These are phyloP conservation scores for Hippolais icterina DNA, from an alignment of 2,113 vertebrate genomes.

Conservation along the genomic window DNA sequence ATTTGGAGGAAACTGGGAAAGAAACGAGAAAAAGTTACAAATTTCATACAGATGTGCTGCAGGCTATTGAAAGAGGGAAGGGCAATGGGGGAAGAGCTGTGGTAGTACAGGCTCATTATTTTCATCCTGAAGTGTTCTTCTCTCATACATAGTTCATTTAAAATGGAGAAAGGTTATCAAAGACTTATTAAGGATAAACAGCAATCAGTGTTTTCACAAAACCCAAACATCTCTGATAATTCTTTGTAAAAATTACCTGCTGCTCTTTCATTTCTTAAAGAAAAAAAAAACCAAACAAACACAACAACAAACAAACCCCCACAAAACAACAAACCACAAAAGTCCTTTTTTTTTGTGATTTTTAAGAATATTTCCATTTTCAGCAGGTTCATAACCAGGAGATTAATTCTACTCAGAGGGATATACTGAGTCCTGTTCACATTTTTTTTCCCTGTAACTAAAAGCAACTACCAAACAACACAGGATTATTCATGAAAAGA, in stretches of 20 bases:
- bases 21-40: not conserved
- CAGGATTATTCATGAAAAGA: not conserved
- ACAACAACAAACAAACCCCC: not conserved
- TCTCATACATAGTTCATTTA: not conserved
- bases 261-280: not conserved
- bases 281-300: not conserved
- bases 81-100: not conserved
- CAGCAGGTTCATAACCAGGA: not conserved
- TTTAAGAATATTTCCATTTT: not conserved
- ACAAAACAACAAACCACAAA: not conserved
- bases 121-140: not conserved
- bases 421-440: not conserved
- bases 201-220: not conserved
- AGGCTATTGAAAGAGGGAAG: not conserved
- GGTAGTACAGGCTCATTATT: not conserved
- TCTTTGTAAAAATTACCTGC: not conserved
- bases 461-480: not conserved
- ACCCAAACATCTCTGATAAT: fast-evolving
- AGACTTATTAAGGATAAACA: not conserved
- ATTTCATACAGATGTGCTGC: not conserved
- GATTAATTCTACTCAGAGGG: not conserved
- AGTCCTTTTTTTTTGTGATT: too few species aligned
- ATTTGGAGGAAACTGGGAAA: not conserved
- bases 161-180: not conserved
- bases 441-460: not conserved